Evolutionary conservation across 2,797 vertebrate genomes (phyloP), one percentile per base, ranked within the genome.

Genomic region (Benthosema pterotum): DNA sequence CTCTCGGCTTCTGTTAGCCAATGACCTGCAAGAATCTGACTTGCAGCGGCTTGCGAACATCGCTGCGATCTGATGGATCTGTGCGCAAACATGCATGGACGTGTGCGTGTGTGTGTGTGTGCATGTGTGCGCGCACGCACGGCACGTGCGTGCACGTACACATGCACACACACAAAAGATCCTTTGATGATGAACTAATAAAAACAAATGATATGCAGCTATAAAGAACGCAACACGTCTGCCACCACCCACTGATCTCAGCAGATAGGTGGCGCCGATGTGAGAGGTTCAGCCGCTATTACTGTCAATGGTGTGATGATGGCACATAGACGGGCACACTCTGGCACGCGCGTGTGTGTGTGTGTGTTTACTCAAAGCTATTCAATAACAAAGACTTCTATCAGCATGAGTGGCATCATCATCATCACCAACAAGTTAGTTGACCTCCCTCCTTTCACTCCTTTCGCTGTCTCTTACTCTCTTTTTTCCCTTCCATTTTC

Each of bases 11-110:
- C 88, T 74, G 86, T 90, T 91, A 90, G 84, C 88, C 88, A 89
- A 91, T 91, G 89, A 91, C 89, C 89, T 90, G 83, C 88, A 88
- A 87, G 80, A 82, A 75, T 82, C 69, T 79, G 84, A 78, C 83
- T 78, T 3, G 43, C 19, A 84, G 86, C 67, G 5, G 58, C 32
- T 67, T 2, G 52, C 72, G 75, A 85, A 85, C 78, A 78, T 71
- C 67, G 83, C 77, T 69, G 84, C 76, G 80, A 76, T 76, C 69
- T 71, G 53, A 42, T 5, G 71, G 22, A 22, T 2, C 22, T 71
- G 61, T 28, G 65, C 38, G 63, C 45, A 72, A 65, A 53, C 60
- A 63, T 3, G 25, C n/a, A 5, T 18, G 61, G 32, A 69, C 60
- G 54, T 45, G 59, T 14, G 28, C 46, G 51, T 52, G 60, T 17